Evolutionary conservation across 2,888 invertebrate species (phyloP), one percentile per base, ranked within the genome.

Genomic region (Cerceris rybyensis): DNA sequence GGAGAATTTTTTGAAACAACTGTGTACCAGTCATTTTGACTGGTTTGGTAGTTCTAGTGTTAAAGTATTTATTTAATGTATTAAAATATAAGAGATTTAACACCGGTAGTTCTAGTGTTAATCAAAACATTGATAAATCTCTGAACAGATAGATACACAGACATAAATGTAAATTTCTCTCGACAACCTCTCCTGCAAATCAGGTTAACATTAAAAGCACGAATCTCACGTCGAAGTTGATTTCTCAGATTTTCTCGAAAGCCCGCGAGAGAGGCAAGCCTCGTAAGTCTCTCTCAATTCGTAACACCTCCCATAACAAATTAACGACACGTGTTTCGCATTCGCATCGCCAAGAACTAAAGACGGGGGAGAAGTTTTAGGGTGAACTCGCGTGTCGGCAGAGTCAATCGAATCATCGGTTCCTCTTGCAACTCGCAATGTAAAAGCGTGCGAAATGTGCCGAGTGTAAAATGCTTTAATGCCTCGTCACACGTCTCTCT

Each of bases 291-390:
- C 41, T 17, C 43, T 14, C 54, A 16, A 67, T 14, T 17, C 74
- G 75, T 63, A 76, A 68, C 64, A 16, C 52, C 17, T 49, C 61
- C 65, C 77, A 75, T 70, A 49, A 70, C 77, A 66, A 77, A 77
- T 77, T 75, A 77, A 75, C 77, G 60, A 70, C 69, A 77, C 77
- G 77, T 77, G 77, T 75, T 60, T 70, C 57, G 77, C 77, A 77
- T 77, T 72, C 77, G 54, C 67, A 60, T 55, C 60, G 75, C 13
- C 13, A 11, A 17, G 42, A 17, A 59, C 43, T 41, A 41, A 70
- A 63, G 57, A 66, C 61, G 50, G 39, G 28, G 50, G 11, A 13
- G 9, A 50, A 65, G 60, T 65, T 60, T 54, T 28, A 28, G 28
- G 28, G 65, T 41, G 67, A 42, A 39, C 50, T 65, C 16, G 46